Base-by-base conservation (phyloP, 2,888 invertebrate species). In the Chrysolina oricalcia region DNA sequence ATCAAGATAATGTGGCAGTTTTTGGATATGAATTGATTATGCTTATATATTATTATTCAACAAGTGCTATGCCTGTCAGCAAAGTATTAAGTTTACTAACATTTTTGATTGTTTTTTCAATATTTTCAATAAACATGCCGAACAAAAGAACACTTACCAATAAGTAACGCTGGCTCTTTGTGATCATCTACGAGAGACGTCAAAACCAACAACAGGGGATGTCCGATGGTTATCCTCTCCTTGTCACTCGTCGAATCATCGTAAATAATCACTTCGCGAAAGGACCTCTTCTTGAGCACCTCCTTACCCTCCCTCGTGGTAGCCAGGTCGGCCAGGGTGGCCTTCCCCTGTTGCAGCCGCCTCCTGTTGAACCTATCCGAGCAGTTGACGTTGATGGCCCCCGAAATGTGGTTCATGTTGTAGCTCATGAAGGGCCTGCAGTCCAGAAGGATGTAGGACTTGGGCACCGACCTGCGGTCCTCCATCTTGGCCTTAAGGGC, bases 341-440 rank as follows among this genome's bases (percentile, higher is more conserved):
- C 93, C 83, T 93, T 92, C 13, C 93, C 93, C 83, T 92, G 91
- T 84, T 93, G 93, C 78, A 94, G 88, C 40, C 94, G 88, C 79
- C 92, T 90, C 74, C 93, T 90, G 85, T 93, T 93, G 86, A 93
- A 92, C 64, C 93, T 90, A 86, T 94, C 94, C 46, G 93, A 91
- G 85, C 94, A 94, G 87, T 93, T 93, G 77, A 94, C 91, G 87
- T 94, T 94, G 83, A 93, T 91, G 27, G 93, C 92, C 50, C 93
- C 93, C 73, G 90, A 89, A 78, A 94, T 92, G 87, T 94, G 94
- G 85, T 91, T 91, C 79, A 91, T 90, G 86, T 94, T 94, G 89
- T 92, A 94, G 74, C 92, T 91, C 80, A 94, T 91, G 87, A 94
- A 94, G 1, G 94, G 92, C 63, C 94, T 90, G 86, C 93, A 93